Evolutionary conservation across 2,888 invertebrate species (phyloP).

Genomic region (Acrobasis suavella): DNA sequence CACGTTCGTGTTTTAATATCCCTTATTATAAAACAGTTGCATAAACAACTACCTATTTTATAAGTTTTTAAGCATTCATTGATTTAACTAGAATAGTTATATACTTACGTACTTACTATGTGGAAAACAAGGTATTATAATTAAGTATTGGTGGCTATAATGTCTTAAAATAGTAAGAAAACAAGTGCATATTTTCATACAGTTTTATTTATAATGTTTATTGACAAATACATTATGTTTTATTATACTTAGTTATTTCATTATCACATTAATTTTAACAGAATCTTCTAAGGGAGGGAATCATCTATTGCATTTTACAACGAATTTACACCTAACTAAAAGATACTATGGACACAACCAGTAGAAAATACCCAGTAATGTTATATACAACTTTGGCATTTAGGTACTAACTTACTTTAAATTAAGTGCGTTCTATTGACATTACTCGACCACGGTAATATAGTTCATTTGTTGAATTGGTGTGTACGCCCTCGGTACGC

Average conservation of each 20-base stretch:
- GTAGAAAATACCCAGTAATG: constrained; percentile 45
- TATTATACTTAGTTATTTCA: constrained; percentile 34
- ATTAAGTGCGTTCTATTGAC: no score
- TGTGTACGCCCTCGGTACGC: no score
- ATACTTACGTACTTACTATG: no score
- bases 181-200: constrained; percentile 8
- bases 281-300: constrained; percentile 24
- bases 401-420: constrained; percentile 44
- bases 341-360: constrained; percentile 54
- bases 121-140: not conserved
- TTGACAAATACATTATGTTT: constrained; percentile 39
- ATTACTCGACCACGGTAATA: no score
- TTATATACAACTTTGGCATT: constrained; percentile 79
- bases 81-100: no score
- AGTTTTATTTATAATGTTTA: constrained; percentile 33
- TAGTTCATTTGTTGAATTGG: no score
- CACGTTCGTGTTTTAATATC: no score
- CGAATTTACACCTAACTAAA: constrained; percentile 16
- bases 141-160: not conserved
- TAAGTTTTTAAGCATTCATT: no score
- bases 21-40: no score
- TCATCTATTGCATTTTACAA: constrained; percentile 37
- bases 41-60: no score
- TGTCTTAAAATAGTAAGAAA: constrained; percentile 2
- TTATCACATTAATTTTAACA: constrained; percentile 48